Base-by-base conservation (phyloP, 2,113 vertebrate species). In the Oplegnathus fasciatus region DNA sequence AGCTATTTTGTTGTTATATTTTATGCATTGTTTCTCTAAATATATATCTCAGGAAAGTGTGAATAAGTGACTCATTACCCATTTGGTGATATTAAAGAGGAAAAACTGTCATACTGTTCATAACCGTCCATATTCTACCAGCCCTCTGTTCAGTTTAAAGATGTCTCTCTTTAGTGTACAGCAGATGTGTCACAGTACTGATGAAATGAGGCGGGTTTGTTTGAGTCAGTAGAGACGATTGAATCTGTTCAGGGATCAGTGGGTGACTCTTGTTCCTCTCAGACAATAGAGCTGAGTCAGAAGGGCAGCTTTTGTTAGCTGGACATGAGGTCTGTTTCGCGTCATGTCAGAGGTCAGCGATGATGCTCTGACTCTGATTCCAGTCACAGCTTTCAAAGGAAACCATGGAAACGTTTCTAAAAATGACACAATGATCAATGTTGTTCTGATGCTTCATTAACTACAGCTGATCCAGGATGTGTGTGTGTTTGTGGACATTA, bases 221-320 rank as follows among this genome's bases (percentile, higher is more conserved):
- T 8, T 70, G 22, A 46, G 30, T 61, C 80, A 40, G 14, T 8
- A 1, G 57, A 22, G n/a, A 37, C 2, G 6, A 2, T 0, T 1
- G 22, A 68, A n/a, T 30, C 44, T 57, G 9, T 46, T 37, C n/a
- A 24, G 4, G 46, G 32, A 52, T 10, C 32, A 14, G 26, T 2
- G 0, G 6, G 14, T 9, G 58, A 46, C 22, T n/a, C 9, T 30
- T 34, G 68, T 30, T 42, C 55, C 22, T 58, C 28, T 26, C 57
- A 42, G 18, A 82, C 69, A 85, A 83, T 69, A 50, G 74, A n/a
- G n/a, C n/a, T 61, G 67, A 82, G 70, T 87, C 75, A 73, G 42
- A 28, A 24, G 69, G 75, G 71, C n/a, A 20, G 66, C 69, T 75
- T 75, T 71, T 64, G 72, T 86, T 58, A 22, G 20, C 54, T 13